Evolutionary conservation across 2,888 invertebrate species (phyloP), one percentile per base, ranked within the genome.

Genomic region (Drosophila anomalata): DNA sequence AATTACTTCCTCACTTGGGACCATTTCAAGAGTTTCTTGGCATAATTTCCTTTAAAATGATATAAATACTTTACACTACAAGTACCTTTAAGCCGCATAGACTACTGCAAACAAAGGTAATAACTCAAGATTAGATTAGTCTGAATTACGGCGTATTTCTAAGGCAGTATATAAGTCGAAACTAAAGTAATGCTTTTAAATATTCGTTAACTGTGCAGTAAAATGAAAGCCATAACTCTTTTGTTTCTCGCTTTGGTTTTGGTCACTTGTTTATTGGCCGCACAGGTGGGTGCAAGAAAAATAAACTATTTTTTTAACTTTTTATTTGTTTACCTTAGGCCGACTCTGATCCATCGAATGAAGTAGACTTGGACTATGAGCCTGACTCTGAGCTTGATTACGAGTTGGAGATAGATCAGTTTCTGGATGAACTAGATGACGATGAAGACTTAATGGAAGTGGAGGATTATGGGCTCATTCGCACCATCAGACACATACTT

Each of bases 141-240:
- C 17, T n/a, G 11, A 46, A 55, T 46, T 60, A 55, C 26, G 36
- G 8, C 11, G 2, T 9, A n/a, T 11, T 31, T 14, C 9, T 14
- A 3, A n/a, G 20, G 9, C 12, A 11, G 20, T 42, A 61, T 61
- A 61, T 48, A 61, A 58, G 31, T n/a, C 14, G 24, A 31, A 3
- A 9, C 11, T 12, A 11, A 5, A 22, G 20, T 22, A 17, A 9
- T 22, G 11, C 2, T 20, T 8, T 9, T 9, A 41, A 42, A 14
- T 47, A 70, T 26, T 71, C 59, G 20, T 48, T 1, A n/a, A 62
- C 60, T 33, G 46, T 44, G 17, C 11, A 48, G n/a, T 52, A 75
- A 66, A 46, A 79, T 79, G 85, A 85, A 59, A 71, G 56, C 53
- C 9, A 57, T 65, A 17, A 79, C 77, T 1, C 48, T 80, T 39